Evolutionary conservation across 2,888 invertebrate genomes (phyloP).

Genomic region (Polia nebulosa): DNA sequence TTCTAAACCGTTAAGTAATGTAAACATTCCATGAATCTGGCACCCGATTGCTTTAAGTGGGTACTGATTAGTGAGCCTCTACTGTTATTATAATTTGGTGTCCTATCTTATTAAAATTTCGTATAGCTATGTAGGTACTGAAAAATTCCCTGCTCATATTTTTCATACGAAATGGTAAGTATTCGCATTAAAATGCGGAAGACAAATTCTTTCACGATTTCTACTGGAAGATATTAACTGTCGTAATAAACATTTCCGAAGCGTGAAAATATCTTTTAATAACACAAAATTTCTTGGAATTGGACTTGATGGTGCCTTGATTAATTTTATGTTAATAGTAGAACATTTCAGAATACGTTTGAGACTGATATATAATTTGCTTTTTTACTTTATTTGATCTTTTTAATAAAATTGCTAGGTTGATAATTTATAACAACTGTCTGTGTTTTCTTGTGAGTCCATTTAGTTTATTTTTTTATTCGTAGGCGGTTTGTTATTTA

Average conservation of each 20-base stretch:
- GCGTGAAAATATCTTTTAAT: conserved; percentile 9
- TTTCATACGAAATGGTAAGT: no score
- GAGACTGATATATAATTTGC: conserved; percentile 12
- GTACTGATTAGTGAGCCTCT: no score
- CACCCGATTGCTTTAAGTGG: no score
- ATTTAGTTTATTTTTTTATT: not conserved
- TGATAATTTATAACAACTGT: not conserved
- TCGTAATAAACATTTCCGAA: conserved; percentile 20
- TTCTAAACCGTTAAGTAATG: no score
- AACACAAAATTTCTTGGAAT: not conserved
- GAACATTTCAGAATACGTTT: conserved; percentile 3
- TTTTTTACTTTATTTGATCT: not conserved
- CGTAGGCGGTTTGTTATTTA: not conserved
- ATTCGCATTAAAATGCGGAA: no score
- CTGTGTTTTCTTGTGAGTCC: not conserved
- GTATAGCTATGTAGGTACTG: no score
- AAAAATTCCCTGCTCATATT: no score
- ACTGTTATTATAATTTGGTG: no score
- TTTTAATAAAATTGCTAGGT: not conserved
- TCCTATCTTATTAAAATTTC: not conserved
- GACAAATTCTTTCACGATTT: conserved; percentile 48
- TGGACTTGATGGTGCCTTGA: not conserved
- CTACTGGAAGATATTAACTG: conserved; percentile 9
- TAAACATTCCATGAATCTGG: no score
- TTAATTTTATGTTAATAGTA: not conserved